Percentiles rank a stretch among this genome's conserved stretches.
phyloP scores from a whole-genome alignment of 2,888 invertebrate genomes.

The Argyresthia goedartella region DNA sequence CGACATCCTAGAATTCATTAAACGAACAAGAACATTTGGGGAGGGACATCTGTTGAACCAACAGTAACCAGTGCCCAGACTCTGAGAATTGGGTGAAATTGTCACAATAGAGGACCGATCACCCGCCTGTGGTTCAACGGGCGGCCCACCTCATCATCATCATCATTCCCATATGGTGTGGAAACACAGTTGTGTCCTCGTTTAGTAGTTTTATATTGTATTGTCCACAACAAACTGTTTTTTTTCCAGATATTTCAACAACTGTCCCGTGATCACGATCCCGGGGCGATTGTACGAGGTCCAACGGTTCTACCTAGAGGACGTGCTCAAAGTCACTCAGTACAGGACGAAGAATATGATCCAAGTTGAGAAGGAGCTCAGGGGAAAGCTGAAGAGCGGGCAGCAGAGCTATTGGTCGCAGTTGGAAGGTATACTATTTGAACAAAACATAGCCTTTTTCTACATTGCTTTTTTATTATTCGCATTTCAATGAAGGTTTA shows the following conservation, averaged over 20 bases:
- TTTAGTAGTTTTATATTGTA: too few species aligned
- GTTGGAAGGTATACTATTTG: slow-evolving; percentile 32
- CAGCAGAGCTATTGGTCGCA: slow-evolving; percentile 54
- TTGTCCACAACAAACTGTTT: too few species aligned
- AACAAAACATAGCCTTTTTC: not conserved
- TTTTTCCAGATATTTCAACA: slow-evolving; percentile 78
- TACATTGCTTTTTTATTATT: not conserved
- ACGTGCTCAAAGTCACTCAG: slow-evolving; percentile 75
- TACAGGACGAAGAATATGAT: slow-evolving; percentile 67
- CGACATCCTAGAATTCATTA: too few species aligned
- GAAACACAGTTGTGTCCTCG: too few species aligned
- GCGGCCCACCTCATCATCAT: too few species aligned
- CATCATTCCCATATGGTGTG: too few species aligned
- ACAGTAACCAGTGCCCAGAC: too few species aligned
- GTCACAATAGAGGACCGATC: too few species aligned
- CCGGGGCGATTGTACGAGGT: slow-evolving; percentile 84
- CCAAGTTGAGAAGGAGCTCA: slow-evolving; percentile 41
- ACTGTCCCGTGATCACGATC: slow-evolving; percentile 81
- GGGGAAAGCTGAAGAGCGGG: slow-evolving; percentile 33
- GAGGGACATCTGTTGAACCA: too few species aligned
- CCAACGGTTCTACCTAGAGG: slow-evolving; percentile 83
- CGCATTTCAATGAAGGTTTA: not conserved
- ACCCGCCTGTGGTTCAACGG: too few species aligned
- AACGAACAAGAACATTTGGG: too few species aligned
- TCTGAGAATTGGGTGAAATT: too few species aligned